Evolutionary conservation across 2,797 vertebrate species (phyloP), one percentile per base, ranked within the genome.

Genomic region (Thaleichthys pacificus): DNA sequence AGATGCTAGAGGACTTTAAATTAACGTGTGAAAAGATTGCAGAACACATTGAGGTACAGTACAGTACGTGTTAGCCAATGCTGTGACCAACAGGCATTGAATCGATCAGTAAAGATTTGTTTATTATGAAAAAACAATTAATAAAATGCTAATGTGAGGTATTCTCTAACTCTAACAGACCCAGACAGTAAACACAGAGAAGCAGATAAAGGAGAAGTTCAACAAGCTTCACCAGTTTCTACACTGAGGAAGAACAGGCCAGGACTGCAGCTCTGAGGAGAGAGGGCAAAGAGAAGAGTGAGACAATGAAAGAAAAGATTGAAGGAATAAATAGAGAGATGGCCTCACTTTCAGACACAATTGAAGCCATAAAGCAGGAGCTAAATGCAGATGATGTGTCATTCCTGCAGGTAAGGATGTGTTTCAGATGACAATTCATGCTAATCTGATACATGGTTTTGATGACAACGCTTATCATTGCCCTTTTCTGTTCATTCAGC

Each of bases 241-340:
- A 61, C 60, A 14, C 8, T n/a, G 57, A 61, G 5, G 14, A 22
- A 61, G 60, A 61, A n/a, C 3, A 54, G 51, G 51, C 51, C 51
- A 54, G 51, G 51, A 54, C 9, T 15, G 51, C 51, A 15, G 14
- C 51, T 15, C 51, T 54, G 51, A 54, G 12, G n/a, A 12, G 14
- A 11, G 57, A 60, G 51, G 12, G 9, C 14, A 14, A 61, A 61
- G 58, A 61, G 58, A 24, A 61, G 60, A 22, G 32, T 8, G 32
- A 35, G 32, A 8, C 32, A 6, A 35, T 35, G 32, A 35, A 35
- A 80, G 54, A 67, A 21, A 61, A 26, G 28, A 61, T 24, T 60
- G 57, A 60, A 8, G 57, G 14, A 24, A 60, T 24, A 17, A 60
- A 24, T 11, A 21, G 24, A 60, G 57, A 58, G 57, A 60, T 60